Evolutionary conservation across 2,888 invertebrate genomes (phyloP).

Genomic region (Oscheius onirici): DNA sequence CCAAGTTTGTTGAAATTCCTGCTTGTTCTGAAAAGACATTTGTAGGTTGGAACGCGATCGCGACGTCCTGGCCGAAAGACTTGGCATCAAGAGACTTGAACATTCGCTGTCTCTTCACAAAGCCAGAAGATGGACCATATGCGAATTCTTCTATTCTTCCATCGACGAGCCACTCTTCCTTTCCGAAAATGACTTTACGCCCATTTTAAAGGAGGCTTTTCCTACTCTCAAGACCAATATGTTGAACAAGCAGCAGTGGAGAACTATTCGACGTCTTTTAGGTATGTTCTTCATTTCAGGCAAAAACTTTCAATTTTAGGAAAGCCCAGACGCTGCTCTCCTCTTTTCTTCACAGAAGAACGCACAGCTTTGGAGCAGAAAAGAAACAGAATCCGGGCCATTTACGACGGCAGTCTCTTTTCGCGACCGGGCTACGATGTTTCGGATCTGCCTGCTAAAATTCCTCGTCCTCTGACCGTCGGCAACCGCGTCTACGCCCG

Average conservation of each 20-base stretch:
- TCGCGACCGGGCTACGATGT: conserved; percentile 35
- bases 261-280: conserved; percentile 80
- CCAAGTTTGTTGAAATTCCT: not conserved
- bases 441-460: conserved; percentile 57
- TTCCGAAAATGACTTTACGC: conserved; percentile 94
- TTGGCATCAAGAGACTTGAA: conserved; percentile 19
- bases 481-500: conserved; percentile 64
- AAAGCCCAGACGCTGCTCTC: conserved; percentile 91
- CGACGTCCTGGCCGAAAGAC: conserved; percentile 18
- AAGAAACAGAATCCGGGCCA: conserved; percentile 87
- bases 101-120: conserved; percentile 22
- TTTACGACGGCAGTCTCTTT: conserved; percentile 77
- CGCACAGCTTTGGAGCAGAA: conserved; percentile 87
- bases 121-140: conserved; percentile 80
- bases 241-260: conserved; percentile 91
- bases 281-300: conserved; percentile 24
- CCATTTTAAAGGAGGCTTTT: conserved; percentile 90
- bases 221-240: conserved; percentile 87
- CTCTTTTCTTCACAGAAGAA: conserved; percentile 94
- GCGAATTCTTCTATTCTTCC: conserved; percentile 99
- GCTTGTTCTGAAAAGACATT: too few species aligned
- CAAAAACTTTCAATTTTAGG: conserved; percentile 72
- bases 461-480: conserved; percentile 62
- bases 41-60: conserved; percentile 23
- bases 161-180: conserved; percentile 90